A percentile compares a stretch with the other conserved stretches of the same genome.
Evolutionary conservation across 2,888 invertebrate species (phyloP).

Genomic region (Sarcophaga carnaria): DNA sequence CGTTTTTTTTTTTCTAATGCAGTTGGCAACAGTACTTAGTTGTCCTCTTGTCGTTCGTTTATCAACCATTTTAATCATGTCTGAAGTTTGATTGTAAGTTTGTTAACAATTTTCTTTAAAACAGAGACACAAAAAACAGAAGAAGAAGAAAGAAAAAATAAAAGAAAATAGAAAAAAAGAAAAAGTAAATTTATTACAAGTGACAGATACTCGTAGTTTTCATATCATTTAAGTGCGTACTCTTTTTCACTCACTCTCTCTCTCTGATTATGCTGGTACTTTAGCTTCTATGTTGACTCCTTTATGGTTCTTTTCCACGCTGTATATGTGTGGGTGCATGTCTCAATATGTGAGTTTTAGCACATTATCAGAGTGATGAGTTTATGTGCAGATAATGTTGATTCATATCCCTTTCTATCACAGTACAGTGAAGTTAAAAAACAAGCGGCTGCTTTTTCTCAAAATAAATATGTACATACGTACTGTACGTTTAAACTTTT

Average conservation of each 20-base stretch:
- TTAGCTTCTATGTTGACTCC: constrained; percentile 2
- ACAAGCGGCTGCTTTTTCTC: too few relatives aligned
- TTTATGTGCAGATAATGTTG: background rate
- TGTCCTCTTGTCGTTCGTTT: constrained; percentile 7
- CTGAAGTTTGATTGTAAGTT: constrained; percentile 26
- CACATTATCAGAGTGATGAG: constrained; percentile 25
- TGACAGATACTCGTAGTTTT: constrained; percentile 50
- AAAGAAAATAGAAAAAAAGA: background rate
- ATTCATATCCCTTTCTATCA: too few relatives aligned
- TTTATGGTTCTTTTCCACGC: background rate
- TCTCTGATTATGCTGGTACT: constrained; percentile 5
- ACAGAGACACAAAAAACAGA: background rate
- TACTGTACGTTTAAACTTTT: background rate
- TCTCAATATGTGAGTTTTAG: background rate
- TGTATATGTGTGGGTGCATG: background rate
- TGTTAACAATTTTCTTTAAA: constrained; percentile 30
- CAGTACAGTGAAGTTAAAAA: too few relatives aligned
- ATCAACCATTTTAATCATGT: constrained; percentile 61
- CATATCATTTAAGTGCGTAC: constrained; percentile 35
- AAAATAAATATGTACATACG: too few relatives aligned
- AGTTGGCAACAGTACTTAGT: too few relatives aligned
- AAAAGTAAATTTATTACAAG: constrained; percentile 57
- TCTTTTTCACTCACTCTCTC: constrained; percentile 15
- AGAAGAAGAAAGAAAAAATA: background rate
- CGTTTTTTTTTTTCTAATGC: background rate